phyloP scores from a whole-genome alignment of 2,113 vertebrate genomes.

The Casuarius casuarius region DNA sequence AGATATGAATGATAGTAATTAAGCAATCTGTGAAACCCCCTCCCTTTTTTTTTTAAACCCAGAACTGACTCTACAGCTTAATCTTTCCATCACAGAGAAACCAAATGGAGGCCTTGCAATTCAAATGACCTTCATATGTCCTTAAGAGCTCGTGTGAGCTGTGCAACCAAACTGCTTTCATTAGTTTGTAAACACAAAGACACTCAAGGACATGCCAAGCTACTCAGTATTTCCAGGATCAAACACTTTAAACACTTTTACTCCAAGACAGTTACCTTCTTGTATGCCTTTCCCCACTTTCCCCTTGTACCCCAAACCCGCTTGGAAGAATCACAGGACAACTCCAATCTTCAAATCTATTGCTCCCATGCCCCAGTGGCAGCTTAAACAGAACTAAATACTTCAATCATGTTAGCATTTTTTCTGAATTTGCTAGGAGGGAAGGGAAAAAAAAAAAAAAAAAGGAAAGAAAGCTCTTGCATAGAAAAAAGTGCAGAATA shows the following conservation, averaged over 20 bases:
- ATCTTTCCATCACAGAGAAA: background rate
- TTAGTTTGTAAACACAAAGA: background rate
- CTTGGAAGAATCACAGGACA: background rate
- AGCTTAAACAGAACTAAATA: background rate
- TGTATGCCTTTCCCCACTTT: background rate
- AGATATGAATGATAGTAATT: background rate
- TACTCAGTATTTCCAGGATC: background rate
- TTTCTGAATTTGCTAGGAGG: background rate
- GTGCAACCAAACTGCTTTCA: background rate
- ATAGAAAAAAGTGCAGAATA: accelerated
- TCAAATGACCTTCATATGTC: background rate
- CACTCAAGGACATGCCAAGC: background rate
- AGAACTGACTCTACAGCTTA: background rate
- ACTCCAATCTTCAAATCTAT: background rate
- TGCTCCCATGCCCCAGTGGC: background rate
- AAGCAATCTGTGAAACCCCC: background rate
- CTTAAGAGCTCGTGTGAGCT: background rate
- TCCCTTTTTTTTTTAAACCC: background rate
- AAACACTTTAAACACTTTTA: background rate
- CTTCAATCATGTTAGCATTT: background rate
- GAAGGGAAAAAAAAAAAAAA: background rate
- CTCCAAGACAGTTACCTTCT: background rate
- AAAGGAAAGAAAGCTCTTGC: background rate
- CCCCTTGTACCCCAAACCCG: background rate
- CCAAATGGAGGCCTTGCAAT: background rate